These are phyloP conservation scores for Callimorpha dominula DNA, from an alignment of 2,888 invertebrate species.

Conservation along the genomic window DNA sequence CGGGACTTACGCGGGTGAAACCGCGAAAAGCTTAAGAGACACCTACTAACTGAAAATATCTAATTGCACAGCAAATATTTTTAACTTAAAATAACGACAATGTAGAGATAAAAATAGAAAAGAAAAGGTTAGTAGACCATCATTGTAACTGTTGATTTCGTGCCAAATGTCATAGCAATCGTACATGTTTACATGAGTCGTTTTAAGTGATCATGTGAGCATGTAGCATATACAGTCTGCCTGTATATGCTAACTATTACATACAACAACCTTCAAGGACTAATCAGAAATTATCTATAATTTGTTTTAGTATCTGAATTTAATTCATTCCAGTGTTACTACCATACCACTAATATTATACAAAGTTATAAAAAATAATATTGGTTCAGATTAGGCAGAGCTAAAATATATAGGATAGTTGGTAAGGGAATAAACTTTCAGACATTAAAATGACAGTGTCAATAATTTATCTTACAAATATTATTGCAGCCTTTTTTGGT, in stretches of 20 bases:
- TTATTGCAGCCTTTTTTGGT: too few species aligned
- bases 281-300: constrained; percentile 33
- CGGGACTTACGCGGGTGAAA: too few species aligned
- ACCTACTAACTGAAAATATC: too few species aligned
- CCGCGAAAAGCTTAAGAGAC: too few species aligned
- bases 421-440: too few species aligned
- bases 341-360: background rate
- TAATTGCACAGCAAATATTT: background rate
- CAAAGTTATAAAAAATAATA: background rate
- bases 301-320: constrained; percentile 17
- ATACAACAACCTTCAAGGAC: constrained; percentile 1
- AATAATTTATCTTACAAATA: too few species aligned
- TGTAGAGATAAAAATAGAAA: constrained; percentile 44
- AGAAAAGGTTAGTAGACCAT: constrained; percentile 57
- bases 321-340: constrained; percentile 6
- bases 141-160: constrained; percentile 34
- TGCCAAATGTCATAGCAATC: constrained; percentile 42
- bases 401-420: background rate
- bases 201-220: too few species aligned
- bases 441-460: too few species aligned
- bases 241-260: constrained; percentile 35
- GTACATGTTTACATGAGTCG: too few species aligned
- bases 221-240: too few species aligned
- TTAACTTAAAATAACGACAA: background rate
- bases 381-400: background rate